Evolutionary conservation across 2,888 invertebrate genomes (phyloP), one percentile per base, ranked within the genome.

Genomic region (Aethes cnicana): DNA sequence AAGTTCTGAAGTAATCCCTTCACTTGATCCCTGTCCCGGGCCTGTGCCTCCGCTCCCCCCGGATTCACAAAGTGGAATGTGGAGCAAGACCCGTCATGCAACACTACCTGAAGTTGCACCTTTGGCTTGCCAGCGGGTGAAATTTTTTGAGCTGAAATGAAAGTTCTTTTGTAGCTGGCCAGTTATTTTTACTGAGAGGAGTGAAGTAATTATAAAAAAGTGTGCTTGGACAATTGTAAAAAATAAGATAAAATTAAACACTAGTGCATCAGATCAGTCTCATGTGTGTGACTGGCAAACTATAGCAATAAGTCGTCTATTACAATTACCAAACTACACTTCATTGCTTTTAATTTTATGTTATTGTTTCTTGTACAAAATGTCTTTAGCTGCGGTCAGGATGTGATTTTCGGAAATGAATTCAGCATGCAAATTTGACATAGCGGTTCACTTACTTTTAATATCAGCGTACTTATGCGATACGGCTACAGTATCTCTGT

Each of bases 51-150:
- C 17, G 93, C 89, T 0, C 98, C 97, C 39, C 92, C 93, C 3
- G 96, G 93, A 81, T 98, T 96, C 37, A 96, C 95, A 84, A 99
- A 99, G 75, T 99, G 99, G 90, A 99, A 99, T 8, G 98, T 99
- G 2, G 97, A 97, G 37, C 97, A 96, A 39, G 95, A 93, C 14
- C 97, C 97, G 90, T 97, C 97, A 66, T 98, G 97, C 57, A 99
- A 89, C 12, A 98, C 97, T 12, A 99, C 94, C 91, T 99, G 99
- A 9, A 99, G 90, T 80, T 99, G 99, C 47, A 99, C 97, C 89
- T 99, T 99, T 17, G 97, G 95, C 84, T 99, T 99, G 17, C 97
- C 98, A 67, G 95, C 98, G 0, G 99, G 98, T 17, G 96, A 96
- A 66, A 99, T 98, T 89, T 98, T 98, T 91, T 99, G 99, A 60